These are phyloP conservation scores for Kuschelorhynchus macadamiae DNA, from an alignment of 2,888 invertebrate genomes.

Conservation along the genomic window DNA sequence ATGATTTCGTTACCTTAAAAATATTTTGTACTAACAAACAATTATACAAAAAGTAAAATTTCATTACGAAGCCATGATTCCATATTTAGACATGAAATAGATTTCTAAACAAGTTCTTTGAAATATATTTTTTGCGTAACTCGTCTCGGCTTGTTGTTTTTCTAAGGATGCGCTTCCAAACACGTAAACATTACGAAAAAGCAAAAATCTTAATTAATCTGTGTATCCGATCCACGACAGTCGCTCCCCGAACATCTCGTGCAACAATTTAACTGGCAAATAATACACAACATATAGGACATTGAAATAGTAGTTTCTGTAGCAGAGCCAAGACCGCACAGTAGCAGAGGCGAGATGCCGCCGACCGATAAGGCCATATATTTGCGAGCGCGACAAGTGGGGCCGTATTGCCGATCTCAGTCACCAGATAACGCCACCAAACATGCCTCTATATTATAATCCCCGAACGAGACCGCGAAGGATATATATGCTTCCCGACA, in stretches of 20 bases:
- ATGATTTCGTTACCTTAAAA: no score
- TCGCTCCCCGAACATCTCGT: not conserved
- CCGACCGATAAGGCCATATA: conserved; percentile 59
- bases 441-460: conserved; percentile 62
- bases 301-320: conserved; percentile 7
- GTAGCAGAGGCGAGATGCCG: conserved; percentile 50
- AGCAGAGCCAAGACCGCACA: conserved; percentile 46
- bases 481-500: conserved; percentile 45
- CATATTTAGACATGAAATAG: no score
- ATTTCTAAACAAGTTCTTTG: no score
- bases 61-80: no score
- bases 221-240: no score
- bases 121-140: no score
- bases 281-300: conserved; percentile 24
- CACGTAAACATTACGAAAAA: no score
- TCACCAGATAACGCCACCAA: conserved; percentile 63
- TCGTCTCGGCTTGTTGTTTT: no score
- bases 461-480: conserved; percentile 51
- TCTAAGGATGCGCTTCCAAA: no score
- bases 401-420: conserved; percentile 63
- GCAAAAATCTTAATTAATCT: not conserved
- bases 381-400: conserved; percentile 62
- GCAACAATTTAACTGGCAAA: conserved; percentile 31
- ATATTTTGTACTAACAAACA: no score
- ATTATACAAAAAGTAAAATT: no score